Percentiles rank a stretch among this genome's conserved stretches.
Conservation (phyloP, 2,888 invertebrate genomes). For the Opisthograptis luteolata region DNA sequence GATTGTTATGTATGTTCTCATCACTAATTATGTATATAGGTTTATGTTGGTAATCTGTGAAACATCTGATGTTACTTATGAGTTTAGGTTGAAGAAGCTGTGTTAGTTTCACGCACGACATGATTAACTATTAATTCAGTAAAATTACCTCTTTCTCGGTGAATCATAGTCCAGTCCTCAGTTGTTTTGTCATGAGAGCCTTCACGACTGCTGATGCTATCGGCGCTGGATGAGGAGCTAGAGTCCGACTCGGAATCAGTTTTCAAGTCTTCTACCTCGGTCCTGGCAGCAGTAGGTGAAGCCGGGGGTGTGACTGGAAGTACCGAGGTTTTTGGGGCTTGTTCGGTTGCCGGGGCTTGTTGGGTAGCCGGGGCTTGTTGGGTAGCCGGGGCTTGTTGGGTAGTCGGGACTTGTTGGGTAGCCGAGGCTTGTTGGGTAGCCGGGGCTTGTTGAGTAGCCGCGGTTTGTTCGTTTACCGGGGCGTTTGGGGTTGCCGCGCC, state of each 20-base stretch:
- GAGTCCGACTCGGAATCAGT: background rate
- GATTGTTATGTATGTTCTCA: too few species aligned
- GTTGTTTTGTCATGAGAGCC: slow-evolving; percentile 55
- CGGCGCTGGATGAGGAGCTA: background rate
- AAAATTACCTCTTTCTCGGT: slow-evolving; percentile 67
- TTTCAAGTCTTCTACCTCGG: slow-evolving; percentile 4
- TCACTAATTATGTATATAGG: too few species aligned
- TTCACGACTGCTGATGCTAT: slow-evolving; percentile 42
- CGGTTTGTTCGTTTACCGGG: too few species aligned
- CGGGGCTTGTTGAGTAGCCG: background rate
- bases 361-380: background rate
- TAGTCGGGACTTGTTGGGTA: background rate
- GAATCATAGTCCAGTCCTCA: slow-evolving; percentile 73
- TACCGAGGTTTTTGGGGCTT: background rate
- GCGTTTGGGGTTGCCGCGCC: background rate
- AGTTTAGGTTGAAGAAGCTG: too few species aligned
- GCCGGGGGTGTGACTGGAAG: background rate
- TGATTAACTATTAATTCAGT: too few species aligned
- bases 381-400: background rate
- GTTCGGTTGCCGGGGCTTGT: background rate
- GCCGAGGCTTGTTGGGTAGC: background rate
- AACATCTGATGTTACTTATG: too few species aligned
- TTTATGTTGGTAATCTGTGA: too few species aligned
- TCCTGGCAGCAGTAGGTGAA: background rate
- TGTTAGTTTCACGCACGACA: too few species aligned